phyloP scores from a whole-genome alignment of 2,797 vertebrate genomes.

The Dromococcyx pavoninus region DNA sequence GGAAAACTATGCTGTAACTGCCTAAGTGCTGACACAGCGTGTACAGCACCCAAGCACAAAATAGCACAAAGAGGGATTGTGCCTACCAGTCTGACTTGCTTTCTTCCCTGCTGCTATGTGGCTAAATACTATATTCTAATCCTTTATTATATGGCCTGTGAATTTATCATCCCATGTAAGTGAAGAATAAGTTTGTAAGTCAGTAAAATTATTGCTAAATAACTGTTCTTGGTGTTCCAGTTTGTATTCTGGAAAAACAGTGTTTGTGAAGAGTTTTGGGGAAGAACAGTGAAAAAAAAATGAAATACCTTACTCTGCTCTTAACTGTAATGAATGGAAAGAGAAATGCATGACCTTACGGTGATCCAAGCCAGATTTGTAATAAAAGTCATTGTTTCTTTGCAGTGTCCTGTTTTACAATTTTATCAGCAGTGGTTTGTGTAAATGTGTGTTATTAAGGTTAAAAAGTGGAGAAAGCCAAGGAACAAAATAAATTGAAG shows the following conservation, averaged over 20 bases:
- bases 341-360: not conserved
- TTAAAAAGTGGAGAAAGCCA: slow-evolving; percentile 41
- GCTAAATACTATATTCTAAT: not conserved
- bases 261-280: not conserved
- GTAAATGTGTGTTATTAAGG: not conserved
- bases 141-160: not conserved
- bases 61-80: not conserved
- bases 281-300: not conserved
- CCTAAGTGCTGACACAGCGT: not conserved
- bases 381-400: not conserved
- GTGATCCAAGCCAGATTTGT: not conserved
- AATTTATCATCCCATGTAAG: not conserved
- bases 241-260: not conserved
- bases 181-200: not conserved
- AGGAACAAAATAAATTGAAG: slow-evolving; percentile 45
- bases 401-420: not conserved
- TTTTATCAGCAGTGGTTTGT: not conserved
- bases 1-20: not conserved
- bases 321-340: not conserved
- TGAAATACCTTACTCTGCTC: not conserved
- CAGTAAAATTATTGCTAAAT: not conserved
- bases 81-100: not conserved
- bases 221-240: not conserved
- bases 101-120: not conserved
- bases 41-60: not conserved